phyloP scores from a whole-genome alignment of 2,888 invertebrate genomes.

The Polydrusus tereticollis region DNA sequence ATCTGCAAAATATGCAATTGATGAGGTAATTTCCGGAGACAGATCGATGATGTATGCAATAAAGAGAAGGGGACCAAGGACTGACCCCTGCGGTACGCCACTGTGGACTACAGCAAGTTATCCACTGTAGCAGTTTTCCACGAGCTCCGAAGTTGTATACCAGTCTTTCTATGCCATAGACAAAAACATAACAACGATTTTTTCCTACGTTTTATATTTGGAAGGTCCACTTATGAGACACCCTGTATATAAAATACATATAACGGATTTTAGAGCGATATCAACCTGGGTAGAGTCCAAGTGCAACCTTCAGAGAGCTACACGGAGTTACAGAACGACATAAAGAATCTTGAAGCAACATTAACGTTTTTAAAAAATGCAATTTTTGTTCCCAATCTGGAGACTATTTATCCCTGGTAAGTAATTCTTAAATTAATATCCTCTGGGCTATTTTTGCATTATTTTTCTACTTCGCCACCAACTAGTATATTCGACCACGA shows the following conservation, averaged over 20 bases:
- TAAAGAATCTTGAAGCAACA: slow-evolving; percentile 64
- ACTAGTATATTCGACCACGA: not conserved
- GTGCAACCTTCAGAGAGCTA: slow-evolving; percentile 57
- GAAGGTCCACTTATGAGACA: too few species aligned
- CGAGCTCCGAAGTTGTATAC: too few species aligned
- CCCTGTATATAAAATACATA: not conserved
- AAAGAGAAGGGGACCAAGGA: too few species aligned
- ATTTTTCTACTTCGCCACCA: not conserved
- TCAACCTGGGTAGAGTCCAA: slow-evolving; percentile 58
- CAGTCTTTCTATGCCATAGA: too few species aligned
- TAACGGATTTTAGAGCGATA: slow-evolving; percentile 58
- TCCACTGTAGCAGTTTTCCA: too few species aligned
- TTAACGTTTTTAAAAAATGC: slow-evolving; percentile 65
- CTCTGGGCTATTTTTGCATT: not conserved
- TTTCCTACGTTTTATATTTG: too few species aligned
- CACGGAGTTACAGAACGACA: slow-evolving; percentile 60
- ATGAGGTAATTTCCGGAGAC: too few species aligned
- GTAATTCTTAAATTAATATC: not conserved
- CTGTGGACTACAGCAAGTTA: too few species aligned
- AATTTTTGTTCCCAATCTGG: slow-evolving; percentile 65
- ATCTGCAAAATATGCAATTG: too few species aligned
- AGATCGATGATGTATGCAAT: too few species aligned
- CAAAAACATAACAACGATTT: too few species aligned
- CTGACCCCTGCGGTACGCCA: too few species aligned
- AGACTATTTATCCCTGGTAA: slow-evolving; percentile 67